phyloP scores from a whole-genome alignment of 2,113 vertebrate species.

The Indicator indicator region DNA sequence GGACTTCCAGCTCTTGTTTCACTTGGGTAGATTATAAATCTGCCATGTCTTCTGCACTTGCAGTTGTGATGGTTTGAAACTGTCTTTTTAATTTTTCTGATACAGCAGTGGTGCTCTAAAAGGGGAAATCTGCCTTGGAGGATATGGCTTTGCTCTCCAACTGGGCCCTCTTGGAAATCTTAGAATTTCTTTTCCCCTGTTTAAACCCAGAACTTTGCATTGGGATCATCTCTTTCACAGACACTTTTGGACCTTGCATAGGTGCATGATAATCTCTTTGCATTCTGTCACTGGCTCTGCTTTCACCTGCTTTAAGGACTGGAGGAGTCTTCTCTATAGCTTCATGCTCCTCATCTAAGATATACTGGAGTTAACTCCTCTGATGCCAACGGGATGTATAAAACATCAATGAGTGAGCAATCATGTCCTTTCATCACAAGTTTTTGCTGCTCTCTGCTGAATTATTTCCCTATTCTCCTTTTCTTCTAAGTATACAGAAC shows the following conservation, averaged over 20 bases:
- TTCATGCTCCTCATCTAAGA: background rate
- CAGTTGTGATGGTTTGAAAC: too few species aligned
- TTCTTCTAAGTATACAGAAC: background rate
- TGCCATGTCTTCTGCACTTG: background rate
- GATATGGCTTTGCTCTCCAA: background rate
- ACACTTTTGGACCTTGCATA: background rate
- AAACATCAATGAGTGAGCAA: background rate
- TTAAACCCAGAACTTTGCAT: background rate
- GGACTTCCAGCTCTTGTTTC: background rate
- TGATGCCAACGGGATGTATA: background rate
- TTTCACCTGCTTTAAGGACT: background rate
- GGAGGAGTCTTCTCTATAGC: background rate
- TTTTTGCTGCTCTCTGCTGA: background rate
- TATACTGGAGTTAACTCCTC: background rate
- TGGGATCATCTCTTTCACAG: background rate
- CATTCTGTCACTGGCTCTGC: fast-evolving
- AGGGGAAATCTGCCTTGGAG: background rate
- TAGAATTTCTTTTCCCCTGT: background rate
- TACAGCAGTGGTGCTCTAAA: background rate
- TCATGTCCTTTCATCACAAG: background rate
- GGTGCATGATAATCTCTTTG: background rate
- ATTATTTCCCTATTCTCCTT: background rate
- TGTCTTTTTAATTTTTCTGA: too few species aligned
- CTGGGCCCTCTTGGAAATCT: background rate
- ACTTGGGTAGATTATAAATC: background rate